These are phyloP conservation scores for Sebastes itinus DNA, from an alignment of 2,797 vertebrate genomes.

Conservation along the genomic window DNA sequence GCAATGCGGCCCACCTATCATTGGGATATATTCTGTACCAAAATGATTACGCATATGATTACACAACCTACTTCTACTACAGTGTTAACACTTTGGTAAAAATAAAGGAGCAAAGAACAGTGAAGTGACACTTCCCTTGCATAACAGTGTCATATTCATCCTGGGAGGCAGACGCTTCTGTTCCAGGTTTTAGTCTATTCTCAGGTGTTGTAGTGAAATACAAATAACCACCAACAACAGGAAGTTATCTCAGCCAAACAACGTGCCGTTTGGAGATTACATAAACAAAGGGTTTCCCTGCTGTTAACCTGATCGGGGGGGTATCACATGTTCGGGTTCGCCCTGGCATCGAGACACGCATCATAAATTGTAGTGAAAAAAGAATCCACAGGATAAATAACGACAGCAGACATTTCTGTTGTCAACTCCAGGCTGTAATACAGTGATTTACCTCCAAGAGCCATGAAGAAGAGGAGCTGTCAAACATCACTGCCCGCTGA, in stretches of 20 bases:
- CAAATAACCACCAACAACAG: constrained; percentile 9
- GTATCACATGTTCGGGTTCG: neutral
- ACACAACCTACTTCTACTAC: constrained; percentile 46
- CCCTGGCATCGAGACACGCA: neutral
- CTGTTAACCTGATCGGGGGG: neutral
- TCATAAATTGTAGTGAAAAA: neutral
- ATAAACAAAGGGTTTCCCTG: constrained; percentile 15
- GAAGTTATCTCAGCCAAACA: constrained; percentile 28
- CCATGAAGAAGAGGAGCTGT: neutral
- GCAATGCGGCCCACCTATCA: neutral
- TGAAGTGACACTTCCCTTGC: constrained; percentile 45
- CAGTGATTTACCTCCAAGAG: neutral
- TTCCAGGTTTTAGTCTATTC: constrained; percentile 10
- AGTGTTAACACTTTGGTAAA: constrained; percentile 49
- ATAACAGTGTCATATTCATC: constrained; percentile 21
- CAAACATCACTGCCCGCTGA: constrained; percentile 1
- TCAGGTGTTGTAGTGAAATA: constrained; percentile 15
- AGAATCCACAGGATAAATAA: neutral
- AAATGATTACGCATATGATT: constrained; percentile 34
- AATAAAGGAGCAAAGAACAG: constrained; percentile 42
- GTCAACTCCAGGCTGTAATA: neutral
- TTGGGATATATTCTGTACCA: neutral
- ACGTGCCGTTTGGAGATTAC: neutral
- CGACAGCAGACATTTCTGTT: neutral
- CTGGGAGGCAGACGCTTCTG: neutral